Conservation (phyloP, 2,888 invertebrate species). For the Troides oblongomaculatus region DNA sequence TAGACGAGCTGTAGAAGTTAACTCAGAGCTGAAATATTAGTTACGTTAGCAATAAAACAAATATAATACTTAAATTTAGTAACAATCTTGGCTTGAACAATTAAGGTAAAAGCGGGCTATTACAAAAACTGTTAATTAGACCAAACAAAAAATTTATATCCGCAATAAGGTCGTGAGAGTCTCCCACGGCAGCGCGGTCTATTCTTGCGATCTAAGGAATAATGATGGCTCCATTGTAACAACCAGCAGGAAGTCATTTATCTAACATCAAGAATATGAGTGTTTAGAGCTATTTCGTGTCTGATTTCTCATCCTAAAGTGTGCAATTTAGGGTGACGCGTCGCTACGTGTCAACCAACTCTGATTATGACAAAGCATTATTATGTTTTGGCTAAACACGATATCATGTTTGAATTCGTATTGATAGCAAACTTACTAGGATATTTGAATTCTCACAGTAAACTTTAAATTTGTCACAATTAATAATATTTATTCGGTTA, state of each 20-base stretch:
- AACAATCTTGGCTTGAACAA: constrained; percentile 47
- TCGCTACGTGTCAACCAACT: constrained; percentile 37
- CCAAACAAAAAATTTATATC: constrained; percentile 78
- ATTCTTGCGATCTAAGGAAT: constrained; percentile 65
- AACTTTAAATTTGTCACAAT: not conserved
- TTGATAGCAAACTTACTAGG: not conserved
- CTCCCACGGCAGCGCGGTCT: constrained; percentile 70
- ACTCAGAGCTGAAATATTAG: not conserved
- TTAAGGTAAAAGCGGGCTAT: constrained; percentile 76
- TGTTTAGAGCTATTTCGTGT: constrained; percentile 77
- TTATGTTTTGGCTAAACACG: constrained; percentile 22
- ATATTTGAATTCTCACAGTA: constrained; percentile 8
- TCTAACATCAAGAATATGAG: constrained; percentile 80
- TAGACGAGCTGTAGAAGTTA: not conserved
- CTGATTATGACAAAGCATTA: constrained; percentile 17
- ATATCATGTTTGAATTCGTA: constrained; percentile 20
- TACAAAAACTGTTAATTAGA: constrained; percentile 78
- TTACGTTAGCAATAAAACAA: not conserved
- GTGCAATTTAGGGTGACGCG: constrained; percentile 70
- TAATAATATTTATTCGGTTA: not conserved
- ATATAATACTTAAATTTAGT: constrained; percentile 19
- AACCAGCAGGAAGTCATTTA: constrained; percentile 78
- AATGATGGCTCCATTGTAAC: constrained; percentile 77
- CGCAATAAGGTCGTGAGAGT: constrained; percentile 77
- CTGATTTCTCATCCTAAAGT: constrained; percentile 75